These are phyloP conservation scores for Balaenoptera acutorostrata DNA, from an alignment of 2,113 vertebrate genomes.

Conservation along the genomic window DNA sequence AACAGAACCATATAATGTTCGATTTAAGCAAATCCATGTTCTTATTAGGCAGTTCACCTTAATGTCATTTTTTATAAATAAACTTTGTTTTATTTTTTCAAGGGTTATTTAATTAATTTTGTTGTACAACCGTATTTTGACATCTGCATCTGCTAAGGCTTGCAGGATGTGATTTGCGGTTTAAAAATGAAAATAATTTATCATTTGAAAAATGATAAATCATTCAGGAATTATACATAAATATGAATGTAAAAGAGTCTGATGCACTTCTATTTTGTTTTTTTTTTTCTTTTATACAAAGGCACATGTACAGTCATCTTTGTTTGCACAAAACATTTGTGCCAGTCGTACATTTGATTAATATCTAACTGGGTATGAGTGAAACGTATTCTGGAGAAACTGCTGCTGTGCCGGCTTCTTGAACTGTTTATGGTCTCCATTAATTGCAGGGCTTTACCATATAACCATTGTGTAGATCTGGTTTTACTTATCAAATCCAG, in stretches of 20 bases:
- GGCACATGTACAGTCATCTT: background rate
- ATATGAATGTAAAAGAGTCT: constrained; percentile 28
- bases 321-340: constrained; percentile 3
- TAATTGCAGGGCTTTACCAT: constrained; percentile 77
- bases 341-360: constrained; percentile 57
- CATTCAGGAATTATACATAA: constrained; percentile 30
- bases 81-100: constrained; percentile 71
- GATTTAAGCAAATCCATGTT: constrained; percentile 67
- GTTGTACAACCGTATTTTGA: constrained; percentile 37
- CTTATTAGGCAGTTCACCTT: constrained; percentile 67
- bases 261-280: background rate
- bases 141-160: constrained; percentile 54
- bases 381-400: constrained; percentile 51
- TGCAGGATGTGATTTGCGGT: constrained; percentile 51
- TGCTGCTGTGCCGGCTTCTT: constrained; percentile 57
- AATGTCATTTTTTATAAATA: constrained; percentile 69
- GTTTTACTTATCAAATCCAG: constrained; percentile 85
- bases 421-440: constrained; percentile 75
- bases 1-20: constrained; percentile 60
- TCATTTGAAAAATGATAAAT: constrained; percentile 56
- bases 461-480: constrained; percentile 77
- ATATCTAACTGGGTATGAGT: constrained; percentile 76
- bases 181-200: constrained; percentile 63
- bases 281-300: background rate
- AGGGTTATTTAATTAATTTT: constrained; percentile 66